phyloP scores from a whole-genome alignment of 2,113 vertebrate genomes.

The Collichthys lucidus region DNA sequence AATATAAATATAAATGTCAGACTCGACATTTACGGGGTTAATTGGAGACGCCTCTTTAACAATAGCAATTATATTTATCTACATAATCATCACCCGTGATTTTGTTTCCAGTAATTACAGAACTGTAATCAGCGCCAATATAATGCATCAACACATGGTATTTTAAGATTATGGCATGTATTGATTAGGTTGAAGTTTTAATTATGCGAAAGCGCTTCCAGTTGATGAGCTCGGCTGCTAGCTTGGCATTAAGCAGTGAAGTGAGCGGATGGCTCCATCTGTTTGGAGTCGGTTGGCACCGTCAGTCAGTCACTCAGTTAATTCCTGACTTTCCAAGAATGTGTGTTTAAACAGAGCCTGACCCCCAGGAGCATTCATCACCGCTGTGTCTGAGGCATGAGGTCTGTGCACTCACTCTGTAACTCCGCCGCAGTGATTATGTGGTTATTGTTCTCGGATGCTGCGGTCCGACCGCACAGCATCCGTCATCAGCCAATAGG shows the following conservation, averaged over 20 bases:
- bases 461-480: slow-evolving; percentile 38
- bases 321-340: slow-evolving; percentile 56
- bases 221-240: slow-evolving; percentile 29
- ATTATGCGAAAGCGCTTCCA: slow-evolving; percentile 52
- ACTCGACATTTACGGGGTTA: slow-evolving; percentile 15
- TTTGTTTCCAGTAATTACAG: slow-evolving; percentile 42
- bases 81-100: slow-evolving; percentile 30
- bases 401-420: slow-evolving; percentile 48
- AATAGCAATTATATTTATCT: slow-evolving; percentile 47
- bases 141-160: slow-evolving; percentile 19
- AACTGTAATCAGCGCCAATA: slow-evolving; percentile 34
- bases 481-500: slow-evolving; percentile 71
- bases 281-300: slow-evolving; percentile 43
- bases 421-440: slow-evolving; percentile 43
- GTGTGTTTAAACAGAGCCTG: slow-evolving; percentile 65
- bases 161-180: slow-evolving; percentile 44
- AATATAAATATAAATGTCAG: neutral
- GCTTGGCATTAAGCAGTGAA: slow-evolving; percentile 32
- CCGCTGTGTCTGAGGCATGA: slow-evolving; percentile 8
- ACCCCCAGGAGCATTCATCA: slow-evolving; percentile 61
- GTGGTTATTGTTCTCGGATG: slow-evolving; percentile 57
- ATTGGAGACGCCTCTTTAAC: slow-evolving; percentile 39
- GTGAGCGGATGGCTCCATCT: slow-evolving; percentile 49
- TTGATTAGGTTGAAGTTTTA: slow-evolving; percentile 58
- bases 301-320: slow-evolving; percentile 59